A percentile compares a stretch with the other conserved stretches of the same genome.
These are phyloP conservation scores for Caranx melampygus DNA, from an alignment of 2,113 vertebrate species.

Conservation along the genomic window DNA sequence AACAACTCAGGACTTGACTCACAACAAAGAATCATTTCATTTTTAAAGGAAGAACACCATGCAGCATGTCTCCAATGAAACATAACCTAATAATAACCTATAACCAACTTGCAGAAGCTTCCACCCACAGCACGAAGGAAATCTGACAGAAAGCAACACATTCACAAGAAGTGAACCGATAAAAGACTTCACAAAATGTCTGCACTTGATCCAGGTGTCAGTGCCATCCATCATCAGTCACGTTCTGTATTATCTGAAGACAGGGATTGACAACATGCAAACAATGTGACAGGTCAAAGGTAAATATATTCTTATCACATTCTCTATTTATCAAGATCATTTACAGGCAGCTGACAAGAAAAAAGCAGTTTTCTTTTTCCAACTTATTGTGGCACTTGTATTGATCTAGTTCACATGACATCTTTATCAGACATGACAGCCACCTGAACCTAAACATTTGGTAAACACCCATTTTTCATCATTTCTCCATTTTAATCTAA, in stretches of 20 bases:
- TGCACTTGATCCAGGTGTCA: conserved; percentile 29
- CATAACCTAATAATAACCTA: not conserved
- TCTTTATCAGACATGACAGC: not conserved
- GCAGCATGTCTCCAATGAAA: not conserved
- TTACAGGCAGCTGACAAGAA: not conserved
- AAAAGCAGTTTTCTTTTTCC: not conserved
- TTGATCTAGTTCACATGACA: not conserved
- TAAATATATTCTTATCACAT: not conserved
- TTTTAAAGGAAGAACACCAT: not conserved
- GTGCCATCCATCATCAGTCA: conserved; percentile 11
- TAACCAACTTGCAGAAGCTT: not conserved
- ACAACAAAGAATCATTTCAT: not conserved
- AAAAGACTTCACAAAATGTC: not conserved
- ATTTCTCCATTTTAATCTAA: no score
- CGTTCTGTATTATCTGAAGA: not conserved
- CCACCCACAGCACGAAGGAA: not conserved
- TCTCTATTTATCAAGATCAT: not conserved
- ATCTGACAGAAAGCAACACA: not conserved
- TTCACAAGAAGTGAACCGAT: not conserved
- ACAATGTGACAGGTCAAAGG: conserved; percentile 18
- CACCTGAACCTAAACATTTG: not conserved
- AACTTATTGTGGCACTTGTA: not conserved
- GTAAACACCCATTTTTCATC: not conserved
- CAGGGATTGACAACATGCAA: conserved; percentile 19
- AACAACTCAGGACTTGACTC: not conserved